Base-by-base conservation (phyloP, 2,113 vertebrate genomes). In the Antennarius striatus region DNA sequence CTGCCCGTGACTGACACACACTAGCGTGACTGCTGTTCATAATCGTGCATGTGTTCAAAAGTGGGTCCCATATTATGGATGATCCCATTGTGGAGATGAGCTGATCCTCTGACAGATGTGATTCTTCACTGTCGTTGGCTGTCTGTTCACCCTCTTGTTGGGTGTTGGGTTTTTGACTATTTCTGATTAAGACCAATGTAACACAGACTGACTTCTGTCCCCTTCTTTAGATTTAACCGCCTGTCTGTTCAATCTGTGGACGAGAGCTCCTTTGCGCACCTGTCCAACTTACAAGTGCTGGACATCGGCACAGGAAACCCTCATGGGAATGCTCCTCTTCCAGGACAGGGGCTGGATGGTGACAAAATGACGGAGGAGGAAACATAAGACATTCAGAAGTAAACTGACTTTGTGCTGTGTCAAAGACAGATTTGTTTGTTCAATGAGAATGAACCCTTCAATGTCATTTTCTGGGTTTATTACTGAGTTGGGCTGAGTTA, bases 251-350 rank as follows among this genome's bases (percentile, higher is more conserved):
- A 91, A 75, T 88, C 94, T 0, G 92, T 98, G 83, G 94, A 94
- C 30, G 95, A 96, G 73, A 95, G 92, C 36, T 93, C 90, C 36
- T 96, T 99, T 75, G 90, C 94, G 73, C 92, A 91, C 74, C 93
- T 99, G 82, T 90, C 92, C 72, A 91, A 96, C 64, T 90, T 99
- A 62, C 95, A 96, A 79, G 95, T 96, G 40, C 68, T 99, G 72
- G 97, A 99, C 88, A 92, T 96, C 49, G 95, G 96, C 48, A 78
- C 86, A 0, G 87, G 78, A 63, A 83, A 77, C 69, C n/a, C 42
- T 10, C 3, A 12, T 10, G 42, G 46, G 0, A 69, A 83, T 15
- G 56, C 67, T 3, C 14, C 71, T 22, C 58, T 68, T 28, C 64
- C 73, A 58, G 56, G 1, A 58, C 73, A 84, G 1, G 71, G 80